phyloP scores from a whole-genome alignment of 2,113 vertebrate species.

The Podarcis muralis region DNA sequence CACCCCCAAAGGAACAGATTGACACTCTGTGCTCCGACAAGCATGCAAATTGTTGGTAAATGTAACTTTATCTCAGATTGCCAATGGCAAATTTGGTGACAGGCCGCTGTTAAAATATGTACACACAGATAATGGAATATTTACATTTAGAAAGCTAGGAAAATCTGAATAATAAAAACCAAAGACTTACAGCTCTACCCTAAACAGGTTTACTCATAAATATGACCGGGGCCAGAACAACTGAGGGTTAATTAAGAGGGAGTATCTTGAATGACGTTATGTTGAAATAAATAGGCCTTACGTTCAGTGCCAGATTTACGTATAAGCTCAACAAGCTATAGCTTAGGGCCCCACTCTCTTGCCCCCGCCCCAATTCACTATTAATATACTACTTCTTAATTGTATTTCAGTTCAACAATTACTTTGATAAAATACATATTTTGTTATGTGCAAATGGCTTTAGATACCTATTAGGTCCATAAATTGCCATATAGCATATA shows the following conservation, averaged over 20 bases:
- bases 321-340: too few species aligned
- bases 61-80: constrained; percentile 8
- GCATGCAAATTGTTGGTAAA: background rate
- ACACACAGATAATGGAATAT: background rate
- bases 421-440: too few species aligned
- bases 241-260: background rate
- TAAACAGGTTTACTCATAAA: background rate
- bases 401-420: too few species aligned
- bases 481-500: too few species aligned
- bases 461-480: too few species aligned
- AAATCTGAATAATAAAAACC: background rate
- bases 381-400: too few species aligned
- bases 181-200: background rate
- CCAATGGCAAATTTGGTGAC: background rate
- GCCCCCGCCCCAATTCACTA: too few species aligned
- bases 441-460: too few species aligned
- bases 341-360: too few species aligned
- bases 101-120: background rate
- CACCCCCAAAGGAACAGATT: background rate
- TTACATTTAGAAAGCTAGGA: background rate
- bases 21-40: background rate
- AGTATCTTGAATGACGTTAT: background rate
- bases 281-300: background rate
- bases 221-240: background rate
- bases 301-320: background rate